Base-by-base conservation (phyloP, 2,797 vertebrate genomes). In the Poeciliopsis infans region DNA sequence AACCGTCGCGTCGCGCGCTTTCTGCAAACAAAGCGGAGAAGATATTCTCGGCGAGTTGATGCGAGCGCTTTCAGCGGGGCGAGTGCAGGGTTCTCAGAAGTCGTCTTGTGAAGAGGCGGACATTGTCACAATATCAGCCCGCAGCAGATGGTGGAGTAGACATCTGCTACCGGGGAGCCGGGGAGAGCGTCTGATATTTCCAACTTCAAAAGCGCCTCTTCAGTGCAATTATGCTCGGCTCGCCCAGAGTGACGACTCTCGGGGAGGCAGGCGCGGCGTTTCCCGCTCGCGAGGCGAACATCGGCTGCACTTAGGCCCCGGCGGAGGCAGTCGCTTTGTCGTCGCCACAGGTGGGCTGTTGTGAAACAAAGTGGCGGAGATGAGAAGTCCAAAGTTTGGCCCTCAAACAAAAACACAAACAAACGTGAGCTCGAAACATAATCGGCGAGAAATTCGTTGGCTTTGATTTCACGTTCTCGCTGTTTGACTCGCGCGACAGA, bases 151-250 rank as follows among this genome's bases (percentile, higher is more conserved):
- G 86, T 76, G 79, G 81, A 93, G 79, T 59, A 82, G 83, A 87
- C 86, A 86, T 86, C 84, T 86, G 85, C 76, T 78, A 39, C 69
- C 81, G 45, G 89, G 78, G 36, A 81, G 79, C 77, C 83, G 73
- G 82, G 79, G 83, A 79, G 79, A 70, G 75, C 18, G 61, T 84
- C 72, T 86, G 81, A 87, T 83, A 80, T 72, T 86, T 79, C 49
- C 84, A 72, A 84, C 87, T 87, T 93, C 84, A 89, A 88, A 88
- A 90, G 85, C 79, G 74, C 36, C 78, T 86, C 84, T 92, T 82
- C 80, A 75, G 68, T 66, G 73, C 75, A 78, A 85, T 89, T 72
- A 74, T 79, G 74, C 79, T 78, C 77, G 25, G 36, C 64, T 61
- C 75, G 75, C 61, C 75, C 74, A 13, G 16, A 83, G 86, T 87